These are phyloP conservation scores for Lateolabrax maculatus DNA, from an alignment of 2,797 vertebrate species.

Conservation along the genomic window DNA sequence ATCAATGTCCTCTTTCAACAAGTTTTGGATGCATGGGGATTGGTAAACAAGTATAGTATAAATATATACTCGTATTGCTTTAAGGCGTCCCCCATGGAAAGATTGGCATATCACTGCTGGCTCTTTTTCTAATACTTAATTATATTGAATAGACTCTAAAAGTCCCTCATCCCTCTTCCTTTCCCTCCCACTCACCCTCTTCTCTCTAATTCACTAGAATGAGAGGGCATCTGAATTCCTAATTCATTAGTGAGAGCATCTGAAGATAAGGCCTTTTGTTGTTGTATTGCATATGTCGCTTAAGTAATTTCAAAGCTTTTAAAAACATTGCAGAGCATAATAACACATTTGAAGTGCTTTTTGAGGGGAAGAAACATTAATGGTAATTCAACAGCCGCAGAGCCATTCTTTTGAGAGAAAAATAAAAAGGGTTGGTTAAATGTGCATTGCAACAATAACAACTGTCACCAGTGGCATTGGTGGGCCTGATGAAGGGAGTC, in stretches of 20 bases:
- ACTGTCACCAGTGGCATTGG: neutral
- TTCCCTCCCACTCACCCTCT: neutral
- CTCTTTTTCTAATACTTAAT: conserved; percentile 25
- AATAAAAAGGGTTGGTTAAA: conserved; percentile 25
- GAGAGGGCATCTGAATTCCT: conserved; percentile 10
- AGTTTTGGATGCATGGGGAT: too few species aligned
- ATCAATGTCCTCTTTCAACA: neutral
- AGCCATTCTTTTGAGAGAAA: neutral
- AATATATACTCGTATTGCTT: neutral
- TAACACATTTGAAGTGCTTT: conserved; percentile 8
- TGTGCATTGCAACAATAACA: conserved; percentile 6
- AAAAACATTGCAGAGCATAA: conserved; percentile 3
- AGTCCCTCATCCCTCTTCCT: neutral
- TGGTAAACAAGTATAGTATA: neutral
- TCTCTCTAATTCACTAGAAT: neutral
- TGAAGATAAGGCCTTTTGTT: conserved; percentile 5
- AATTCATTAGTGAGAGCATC: neutral
- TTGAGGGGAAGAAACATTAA: conserved; percentile 1
- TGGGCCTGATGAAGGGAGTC: neutral
- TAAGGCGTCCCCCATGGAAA: neutral
- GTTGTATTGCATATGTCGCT: neutral
- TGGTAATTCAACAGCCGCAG: neutral
- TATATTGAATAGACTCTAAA: conserved; percentile 7
- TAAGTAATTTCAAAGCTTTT: neutral
- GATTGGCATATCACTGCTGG: neutral